Evolutionary conservation across 2,797 vertebrate genomes (phyloP), one percentile per base, ranked within the genome.

Genomic region (Manis crassicaudata): DNA sequence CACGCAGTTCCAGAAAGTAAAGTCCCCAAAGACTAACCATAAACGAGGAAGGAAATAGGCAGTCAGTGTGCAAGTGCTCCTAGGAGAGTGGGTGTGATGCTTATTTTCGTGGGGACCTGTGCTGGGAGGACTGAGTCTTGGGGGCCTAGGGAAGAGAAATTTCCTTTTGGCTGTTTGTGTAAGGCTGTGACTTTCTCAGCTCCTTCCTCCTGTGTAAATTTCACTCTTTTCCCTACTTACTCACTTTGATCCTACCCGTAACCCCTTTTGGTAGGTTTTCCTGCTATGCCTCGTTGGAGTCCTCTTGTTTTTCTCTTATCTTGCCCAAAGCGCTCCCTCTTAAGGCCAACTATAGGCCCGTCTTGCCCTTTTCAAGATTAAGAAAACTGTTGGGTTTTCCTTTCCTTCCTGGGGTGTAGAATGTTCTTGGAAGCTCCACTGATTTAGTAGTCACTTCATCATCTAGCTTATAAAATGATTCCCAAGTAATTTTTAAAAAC

Each of bases 21-120:
- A 97, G 93, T 54, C 96, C 75, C 84, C 96, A 73, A 98, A 98
- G 97, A 88, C 65, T 23, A 96, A 85, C 88, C 96, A 83, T 90
- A 98, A 98, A 96, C 94, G 97, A 95, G 97, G 97, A 88, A 97
- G 96, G 72, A 98, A 99, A 58, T 98, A 98, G 97, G 91, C 86
- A 92, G 95, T 6, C 65, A 60, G 67, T 65, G 72, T n/a, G n/a
- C 65, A 70, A 17, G 72, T 3, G 37, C 54, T 79, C 84, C 25
- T 75, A 3, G 94, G 92, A 93, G 95, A 97, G 80, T 73, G 65
- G 95, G 86, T 70, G 96, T 20, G 94, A 88, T 73, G 37, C 94
- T 97, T 46, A 88, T 97, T 93, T 93, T 88, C 63, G 88, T 23
- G 29, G 90, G 90, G 96, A 96, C 90, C 90, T 94, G 60, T 62